Conservation (phyloP, 1,140 invertebrate species). For the Drosophila nannoptera region DNA sequence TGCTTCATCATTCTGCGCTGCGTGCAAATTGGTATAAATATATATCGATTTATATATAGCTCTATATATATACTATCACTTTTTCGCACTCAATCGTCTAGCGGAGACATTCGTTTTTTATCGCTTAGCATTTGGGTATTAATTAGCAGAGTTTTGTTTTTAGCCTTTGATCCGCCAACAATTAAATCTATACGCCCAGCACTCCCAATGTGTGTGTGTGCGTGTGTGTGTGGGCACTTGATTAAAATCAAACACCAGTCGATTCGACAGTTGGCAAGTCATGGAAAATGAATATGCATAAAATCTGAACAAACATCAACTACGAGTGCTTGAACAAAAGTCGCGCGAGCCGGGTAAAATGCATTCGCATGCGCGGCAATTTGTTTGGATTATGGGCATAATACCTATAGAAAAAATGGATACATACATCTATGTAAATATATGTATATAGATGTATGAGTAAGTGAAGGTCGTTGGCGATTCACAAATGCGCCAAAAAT, state of each 20-base stretch:
- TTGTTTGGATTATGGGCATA: constrained; percentile 49
- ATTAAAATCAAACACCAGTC: constrained; percentile 34
- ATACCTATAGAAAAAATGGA: constrained; percentile 14
- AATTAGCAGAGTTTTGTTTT: constrained; percentile 60
- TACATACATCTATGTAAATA: constrained; percentile 16
- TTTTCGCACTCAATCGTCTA: constrained; percentile 25
- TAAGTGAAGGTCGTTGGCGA: constrained; percentile 60
- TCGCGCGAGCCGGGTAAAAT: constrained; percentile 36
- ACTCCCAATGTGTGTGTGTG: constrained; percentile 22
- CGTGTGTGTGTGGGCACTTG: constrained; percentile 26
- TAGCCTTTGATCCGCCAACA: constrained; percentile 47
- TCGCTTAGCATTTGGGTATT: constrained; percentile 53
- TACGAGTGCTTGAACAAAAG: constrained; percentile 42
- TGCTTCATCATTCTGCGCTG: constrained; percentile 27
- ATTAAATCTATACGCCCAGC: constrained; percentile 39
- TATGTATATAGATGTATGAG: constrained; percentile 14
- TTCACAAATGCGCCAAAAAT: constrained; percentile 51
- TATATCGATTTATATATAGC: no score
- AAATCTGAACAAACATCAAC: constrained; percentile 57
- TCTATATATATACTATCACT: constrained; percentile 37
- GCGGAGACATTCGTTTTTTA: constrained; percentile 25
- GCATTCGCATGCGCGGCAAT: constrained; percentile 53
- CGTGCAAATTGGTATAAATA: constrained; percentile 22
- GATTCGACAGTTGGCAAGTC: constrained; percentile 58
- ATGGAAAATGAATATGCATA: constrained; percentile 66